A percentile compares a stretch with the other conserved stretches of the same genome.
Conservation (phyloP, 2,888 invertebrate species). For the Rugalucina vietnamica region DNA sequence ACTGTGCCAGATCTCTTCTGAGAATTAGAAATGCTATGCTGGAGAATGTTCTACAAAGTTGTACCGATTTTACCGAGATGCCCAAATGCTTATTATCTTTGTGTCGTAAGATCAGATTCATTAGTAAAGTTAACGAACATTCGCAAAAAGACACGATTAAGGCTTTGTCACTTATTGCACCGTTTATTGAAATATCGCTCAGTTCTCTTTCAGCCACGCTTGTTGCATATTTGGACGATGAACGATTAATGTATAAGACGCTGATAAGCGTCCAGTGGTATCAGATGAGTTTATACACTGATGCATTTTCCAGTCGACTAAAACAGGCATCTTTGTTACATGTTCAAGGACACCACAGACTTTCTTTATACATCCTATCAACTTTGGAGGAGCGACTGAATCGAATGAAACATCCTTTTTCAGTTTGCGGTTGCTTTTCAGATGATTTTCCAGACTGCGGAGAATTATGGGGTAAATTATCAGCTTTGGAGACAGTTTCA, state of each 20-base stretch:
- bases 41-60: background rate
- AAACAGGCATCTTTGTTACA: background rate
- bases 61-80: background rate
- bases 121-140: background rate
- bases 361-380: background rate
- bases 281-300: background rate
- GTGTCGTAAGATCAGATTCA: background rate
- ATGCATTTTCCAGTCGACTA: too few relatives aligned
- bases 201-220: too few relatives aligned
- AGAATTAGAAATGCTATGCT: background rate
- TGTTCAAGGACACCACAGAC: background rate
- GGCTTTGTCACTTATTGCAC: background rate
- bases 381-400: background rate
- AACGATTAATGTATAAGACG: background rate
- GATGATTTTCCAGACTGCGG: too few relatives aligned
- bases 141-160: background rate
- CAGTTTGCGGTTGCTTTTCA: background rate
- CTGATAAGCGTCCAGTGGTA: background rate
- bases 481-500: too few relatives aligned
- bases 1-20: background rate
- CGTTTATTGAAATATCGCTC: background rate
- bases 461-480: too few relatives aligned
- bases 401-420: background rate
- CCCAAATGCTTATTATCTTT: background rate
- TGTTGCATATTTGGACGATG: background rate